Base-by-base conservation (phyloP, 2,888 invertebrate species). In the Dorcus parallelipipedus region DNA sequence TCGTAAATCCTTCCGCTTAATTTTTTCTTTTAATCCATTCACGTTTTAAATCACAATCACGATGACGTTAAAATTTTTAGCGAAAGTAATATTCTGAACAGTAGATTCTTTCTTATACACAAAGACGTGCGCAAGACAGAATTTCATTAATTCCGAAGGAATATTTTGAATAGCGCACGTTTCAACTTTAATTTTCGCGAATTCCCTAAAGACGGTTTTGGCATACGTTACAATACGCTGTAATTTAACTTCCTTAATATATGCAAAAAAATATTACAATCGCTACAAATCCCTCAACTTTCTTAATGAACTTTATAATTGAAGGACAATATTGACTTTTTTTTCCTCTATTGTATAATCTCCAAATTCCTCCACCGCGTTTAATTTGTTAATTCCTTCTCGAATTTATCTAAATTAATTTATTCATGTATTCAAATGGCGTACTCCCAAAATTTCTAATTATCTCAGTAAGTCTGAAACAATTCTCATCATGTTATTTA, bases 141-240 rank as follows among this genome's bases (percentile, higher is more conserved):
- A 45, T 45, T 45, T 45, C 45, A 45, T 45, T 45, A 45, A 45
- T 45, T 45, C 23, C 9, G 23, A n/a, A 17, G 17, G 45, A 45
- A 45, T 45, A 45, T 45, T 45, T 45, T 10, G 45, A 45, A 45
- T 45, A 45, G 45, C 45, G 45, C 45, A 45, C 45, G 45, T 10
- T 45, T 45, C 45, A 45, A 45, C 45, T 45, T 33, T 45, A 45
- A 45, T 45, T 45, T 45, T 17, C 45, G 6, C 45, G 45, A 45
- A 45, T 20, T 23, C 45, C 14, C 45, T 7, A 33, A 45, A 23
- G 20, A 45, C 45, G 45, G 20, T 10, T 23, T 45, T 45, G 45
- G 45, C 45, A 45, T 45, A 45, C 45, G 45, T 45, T 45, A 45
- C 45, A 45, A 45, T 45, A 45, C 45, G 17, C 20, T n/a, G 23